Evolutionary conservation across 2,113 vertebrate species (phyloP).

Genomic region (Rhea americana): DNA sequence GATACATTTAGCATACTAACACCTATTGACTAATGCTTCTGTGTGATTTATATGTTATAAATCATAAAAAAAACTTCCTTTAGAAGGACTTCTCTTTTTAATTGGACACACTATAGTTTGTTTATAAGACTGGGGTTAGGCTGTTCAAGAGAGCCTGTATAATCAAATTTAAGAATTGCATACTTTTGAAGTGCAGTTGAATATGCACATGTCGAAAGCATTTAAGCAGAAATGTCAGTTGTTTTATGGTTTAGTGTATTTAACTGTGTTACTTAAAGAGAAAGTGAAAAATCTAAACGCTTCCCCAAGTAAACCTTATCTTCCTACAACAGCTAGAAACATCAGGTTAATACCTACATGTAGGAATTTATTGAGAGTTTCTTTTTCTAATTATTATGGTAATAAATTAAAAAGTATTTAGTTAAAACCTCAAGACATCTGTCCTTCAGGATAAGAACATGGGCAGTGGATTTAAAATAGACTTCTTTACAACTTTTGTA

Average conservation of each 20-base stretch:
- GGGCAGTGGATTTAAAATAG: not conserved
- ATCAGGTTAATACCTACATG: not conserved
- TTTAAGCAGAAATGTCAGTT: not conserved
- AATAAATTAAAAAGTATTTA: constrained; percentile 1
- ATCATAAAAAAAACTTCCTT: not conserved
- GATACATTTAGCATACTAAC: constrained; percentile 36
- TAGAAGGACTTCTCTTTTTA: not conserved
- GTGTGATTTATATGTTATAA: constrained; percentile 13
- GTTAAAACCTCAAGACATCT: not conserved
- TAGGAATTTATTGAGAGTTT: not conserved
- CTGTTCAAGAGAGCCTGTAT: not conserved
- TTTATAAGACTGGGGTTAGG: not conserved
- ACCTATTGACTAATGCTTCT: constrained; percentile 19
- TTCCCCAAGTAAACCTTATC: not conserved
- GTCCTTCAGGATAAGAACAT: not conserved
- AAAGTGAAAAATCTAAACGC: not conserved
- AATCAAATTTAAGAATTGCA: not conserved
- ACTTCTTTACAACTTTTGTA: constrained; percentile 35
- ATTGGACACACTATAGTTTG: not conserved
- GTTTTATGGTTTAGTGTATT: not conserved
- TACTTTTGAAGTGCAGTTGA: not conserved
- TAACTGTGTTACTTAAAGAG: not conserved
- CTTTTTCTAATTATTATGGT: not conserved
- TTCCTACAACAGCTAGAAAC: not conserved
- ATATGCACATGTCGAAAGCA: not conserved